A percentile compares a stretch with the other conserved stretches of the same genome.
Conservation (phyloP, 2,797 vertebrate species). For the Notamacropus eugenii region DNA sequence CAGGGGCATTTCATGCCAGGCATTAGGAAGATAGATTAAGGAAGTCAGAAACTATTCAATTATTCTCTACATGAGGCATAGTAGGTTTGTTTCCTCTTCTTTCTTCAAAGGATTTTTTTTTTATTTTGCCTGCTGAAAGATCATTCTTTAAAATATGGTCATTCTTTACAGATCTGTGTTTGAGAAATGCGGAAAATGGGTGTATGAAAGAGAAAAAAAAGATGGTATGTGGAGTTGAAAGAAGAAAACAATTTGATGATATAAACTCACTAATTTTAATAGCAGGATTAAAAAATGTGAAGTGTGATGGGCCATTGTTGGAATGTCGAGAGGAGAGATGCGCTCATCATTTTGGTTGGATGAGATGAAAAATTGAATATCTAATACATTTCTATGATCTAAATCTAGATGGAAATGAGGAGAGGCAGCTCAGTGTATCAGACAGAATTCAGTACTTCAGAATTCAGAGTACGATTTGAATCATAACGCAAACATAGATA, state of each 20-base stretch:
- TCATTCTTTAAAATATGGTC: conserved; percentile 47
- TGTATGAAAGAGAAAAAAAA: conserved; percentile 14
- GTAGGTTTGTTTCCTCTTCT: conserved; percentile 37
- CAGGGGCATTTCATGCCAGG: conserved; percentile 15
- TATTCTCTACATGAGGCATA: conserved; percentile 27
- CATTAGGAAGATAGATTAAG: conserved; percentile 20
- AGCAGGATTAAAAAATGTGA: conserved; percentile 12
- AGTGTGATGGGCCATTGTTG: not conserved
- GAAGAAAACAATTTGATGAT: conserved; percentile 29
- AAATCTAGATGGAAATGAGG: not conserved
- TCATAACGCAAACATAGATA: not conserved
- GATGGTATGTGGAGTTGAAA: conserved; percentile 26
- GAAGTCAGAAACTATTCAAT: not conserved
- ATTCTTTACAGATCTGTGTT: conserved; percentile 40
- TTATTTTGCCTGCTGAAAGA: conserved; percentile 45
- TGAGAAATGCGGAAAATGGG: conserved; percentile 30
- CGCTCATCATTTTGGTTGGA: not conserved
- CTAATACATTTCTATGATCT: not conserved
- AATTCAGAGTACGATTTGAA: not conserved
- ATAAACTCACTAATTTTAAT: conserved; percentile 19
- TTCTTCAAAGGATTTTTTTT: conserved; percentile 19
- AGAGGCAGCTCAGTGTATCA: not conserved
- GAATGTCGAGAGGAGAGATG: not conserved
- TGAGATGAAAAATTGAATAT: not conserved
- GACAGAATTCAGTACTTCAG: not conserved